Base-by-base conservation (phyloP, 2,888 invertebrate species). In the Melanostoma mellinum region DNA sequence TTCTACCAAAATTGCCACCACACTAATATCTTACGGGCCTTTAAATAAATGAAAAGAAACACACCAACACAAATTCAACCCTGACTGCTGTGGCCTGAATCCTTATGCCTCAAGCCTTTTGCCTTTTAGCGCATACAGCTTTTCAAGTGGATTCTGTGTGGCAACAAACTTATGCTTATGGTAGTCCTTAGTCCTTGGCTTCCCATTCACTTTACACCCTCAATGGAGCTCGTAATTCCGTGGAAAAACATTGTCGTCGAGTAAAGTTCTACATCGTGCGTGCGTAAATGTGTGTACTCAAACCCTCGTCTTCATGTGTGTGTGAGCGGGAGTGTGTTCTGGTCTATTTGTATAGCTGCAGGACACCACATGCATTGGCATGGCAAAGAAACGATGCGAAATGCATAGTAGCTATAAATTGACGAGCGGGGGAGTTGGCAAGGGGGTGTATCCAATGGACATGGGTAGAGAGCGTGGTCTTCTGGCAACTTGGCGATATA, bases 211-310 rank as follows among this genome's bases (percentile, higher is more conserved):
- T 82, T 82, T 73, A 82, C 20, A 20, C 82, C 77, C 82, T 82
- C 81, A 82, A 82, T 82, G 81, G 63, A 73, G 42, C 77, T 61
- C 56, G 77, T 82, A 82, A 82, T 73, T 73, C 77, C 56, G 73
- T 82, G 73, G 77, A 77, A 82, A 82, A 77, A 78, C 77, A 82
- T 82, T 82, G 72, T 77, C 63, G 56, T 77, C 63, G 56, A 74
- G 74, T 79, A 79, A 73, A 73, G 56, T 78, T 73, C 68, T 63
- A 61, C 77, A 73, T 65, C 30, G 42, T 53, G 42, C 60, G 20
- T 20, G 20, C n/a, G n/a, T 48, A 10, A 30, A 48, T 30, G 5
- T 30, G 20, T 52, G 30, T 50, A 56, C 38, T 33, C 10, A 40
- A 56, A 20, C 20, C 20, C 30, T 20, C 6, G 0, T 38, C 36